These are phyloP conservation scores for Caenorhabditis macrosperma DNA, from an alignment of 2,888 invertebrate genomes.

Conservation along the genomic window DNA sequence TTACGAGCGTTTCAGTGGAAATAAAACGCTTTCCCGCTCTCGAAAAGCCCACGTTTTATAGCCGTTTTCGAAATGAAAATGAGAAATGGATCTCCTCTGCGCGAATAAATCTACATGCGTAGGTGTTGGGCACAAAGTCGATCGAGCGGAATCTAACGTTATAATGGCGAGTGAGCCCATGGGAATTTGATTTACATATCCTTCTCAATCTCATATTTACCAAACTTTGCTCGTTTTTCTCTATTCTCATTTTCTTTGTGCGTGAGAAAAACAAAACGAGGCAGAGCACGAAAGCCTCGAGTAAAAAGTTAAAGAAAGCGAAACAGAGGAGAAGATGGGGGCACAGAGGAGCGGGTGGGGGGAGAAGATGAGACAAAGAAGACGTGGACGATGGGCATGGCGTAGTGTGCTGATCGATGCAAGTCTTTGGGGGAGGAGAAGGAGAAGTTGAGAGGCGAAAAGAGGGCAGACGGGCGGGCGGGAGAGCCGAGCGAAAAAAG, in stretches of 20 bases:
- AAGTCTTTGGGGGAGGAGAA: not conserved
- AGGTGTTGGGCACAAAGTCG: too few species aligned
- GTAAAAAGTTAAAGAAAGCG: not conserved
- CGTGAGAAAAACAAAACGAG: not conserved
- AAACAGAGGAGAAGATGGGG: not conserved
- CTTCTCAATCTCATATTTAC: not conserved
- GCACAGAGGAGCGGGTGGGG: not conserved
- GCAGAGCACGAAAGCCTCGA: not conserved
- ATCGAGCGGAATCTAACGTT: not conserved
- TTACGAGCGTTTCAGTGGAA: not conserved
- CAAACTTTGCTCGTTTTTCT: not conserved
- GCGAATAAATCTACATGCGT: too few species aligned
- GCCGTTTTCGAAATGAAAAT: not conserved
- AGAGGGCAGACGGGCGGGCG: slow-evolving; percentile 12
- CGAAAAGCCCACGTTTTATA: too few species aligned
- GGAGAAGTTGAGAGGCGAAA: slow-evolving; percentile 14
- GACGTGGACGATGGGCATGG: not conserved
- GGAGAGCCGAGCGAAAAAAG: not conserved
- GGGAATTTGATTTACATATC: slow-evolving; percentile 1
- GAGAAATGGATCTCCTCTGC: too few species aligned
- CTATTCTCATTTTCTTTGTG: not conserved
- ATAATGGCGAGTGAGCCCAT: not conserved
- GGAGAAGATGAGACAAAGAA: slow-evolving; percentile 2
- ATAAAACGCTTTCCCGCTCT: not conserved
- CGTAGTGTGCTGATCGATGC: slow-evolving; percentile 13